Conservation (phyloP, 1,140 invertebrate genomes). For the Pseudobourletiella spinata region DNA sequence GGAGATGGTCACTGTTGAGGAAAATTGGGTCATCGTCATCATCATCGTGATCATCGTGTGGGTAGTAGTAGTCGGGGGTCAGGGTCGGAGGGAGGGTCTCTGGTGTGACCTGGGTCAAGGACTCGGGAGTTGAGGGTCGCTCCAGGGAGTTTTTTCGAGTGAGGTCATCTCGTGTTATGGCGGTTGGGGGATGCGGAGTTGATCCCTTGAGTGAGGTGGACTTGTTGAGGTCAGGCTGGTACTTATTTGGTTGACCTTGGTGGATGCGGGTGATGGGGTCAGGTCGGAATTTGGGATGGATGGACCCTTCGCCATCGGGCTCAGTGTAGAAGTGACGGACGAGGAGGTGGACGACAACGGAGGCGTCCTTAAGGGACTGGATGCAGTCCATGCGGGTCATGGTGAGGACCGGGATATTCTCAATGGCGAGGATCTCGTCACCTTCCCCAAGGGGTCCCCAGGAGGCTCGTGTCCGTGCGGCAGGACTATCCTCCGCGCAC, state of each 20-base stretch:
- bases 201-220: neutral
- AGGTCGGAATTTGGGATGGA: too few relatives aligned
- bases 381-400: conserved; percentile 83
- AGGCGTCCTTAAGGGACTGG: conserved; percentile 67
- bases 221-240: too few relatives aligned
- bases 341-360: conserved; percentile 62
- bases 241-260: too few relatives aligned
- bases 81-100: too few relatives aligned
- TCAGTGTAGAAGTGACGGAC: conserved; percentile 53
- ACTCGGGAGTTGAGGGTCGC: too few relatives aligned
- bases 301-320: too few relatives aligned
- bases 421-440: conserved; percentile 80
- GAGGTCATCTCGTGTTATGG: too few relatives aligned
- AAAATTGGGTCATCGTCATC: neutral
- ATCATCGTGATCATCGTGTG: neutral
- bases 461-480: conserved; percentile 62
- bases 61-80: neutral
- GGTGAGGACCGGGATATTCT: conserved; percentile 59
- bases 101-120: too few relatives aligned
- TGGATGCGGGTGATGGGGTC: too few relatives aligned
- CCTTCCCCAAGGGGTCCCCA: conserved; percentile 72
- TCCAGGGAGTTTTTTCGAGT: too few relatives aligned
- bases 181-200: too few relatives aligned
- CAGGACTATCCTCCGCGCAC: conserved; percentile 77
- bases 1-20: neutral